A percentile compares a stretch with the other conserved stretches of the same genome.
These are phyloP conservation scores for Ashinkailepas kermadecensis DNA, from an alignment of 2,888 invertebrate species.

Conservation along the genomic window DNA sequence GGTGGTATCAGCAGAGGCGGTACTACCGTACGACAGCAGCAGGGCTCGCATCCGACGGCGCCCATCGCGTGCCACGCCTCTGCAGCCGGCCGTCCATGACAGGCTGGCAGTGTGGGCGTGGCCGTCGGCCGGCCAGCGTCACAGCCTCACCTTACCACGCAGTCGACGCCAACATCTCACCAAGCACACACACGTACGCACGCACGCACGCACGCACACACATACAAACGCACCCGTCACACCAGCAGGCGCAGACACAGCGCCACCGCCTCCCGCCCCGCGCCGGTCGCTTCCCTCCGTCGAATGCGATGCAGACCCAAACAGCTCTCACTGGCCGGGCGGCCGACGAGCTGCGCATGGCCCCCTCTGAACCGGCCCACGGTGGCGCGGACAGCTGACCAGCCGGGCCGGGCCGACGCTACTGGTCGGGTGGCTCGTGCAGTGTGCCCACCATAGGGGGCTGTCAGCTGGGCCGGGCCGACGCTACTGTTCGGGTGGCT, in stretches of 20 bases:
- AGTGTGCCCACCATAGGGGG: too few relatives aligned
- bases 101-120: too few relatives aligned
- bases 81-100: too few relatives aligned
- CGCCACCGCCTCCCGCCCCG: neutral
- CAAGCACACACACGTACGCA: neutral
- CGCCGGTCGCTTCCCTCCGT: neutral
- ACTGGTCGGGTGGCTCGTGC: neutral
- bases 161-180: too few relatives aligned
- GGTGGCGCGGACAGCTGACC: neutral
- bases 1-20: too few relatives aligned
- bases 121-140: too few relatives aligned
- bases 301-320: neutral
- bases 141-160: too few relatives aligned
- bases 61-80: too few relatives aligned
- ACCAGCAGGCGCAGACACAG: neutral
- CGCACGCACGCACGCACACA: neutral
- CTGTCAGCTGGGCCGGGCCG: too few relatives aligned
- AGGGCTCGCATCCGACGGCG: too few relatives aligned
- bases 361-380: neutral
- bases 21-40: too few relatives aligned
- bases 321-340: neutral
- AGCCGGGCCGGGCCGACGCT: neutral
- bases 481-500: neutral
- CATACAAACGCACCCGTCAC: neutral
- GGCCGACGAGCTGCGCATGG: conserved; percentile 3